Percentiles rank a stretch among this genome's conserved stretches.
Evolutionary conservation across 2,888 invertebrate genomes (phyloP).

Genomic region (Nomada flava): DNA sequence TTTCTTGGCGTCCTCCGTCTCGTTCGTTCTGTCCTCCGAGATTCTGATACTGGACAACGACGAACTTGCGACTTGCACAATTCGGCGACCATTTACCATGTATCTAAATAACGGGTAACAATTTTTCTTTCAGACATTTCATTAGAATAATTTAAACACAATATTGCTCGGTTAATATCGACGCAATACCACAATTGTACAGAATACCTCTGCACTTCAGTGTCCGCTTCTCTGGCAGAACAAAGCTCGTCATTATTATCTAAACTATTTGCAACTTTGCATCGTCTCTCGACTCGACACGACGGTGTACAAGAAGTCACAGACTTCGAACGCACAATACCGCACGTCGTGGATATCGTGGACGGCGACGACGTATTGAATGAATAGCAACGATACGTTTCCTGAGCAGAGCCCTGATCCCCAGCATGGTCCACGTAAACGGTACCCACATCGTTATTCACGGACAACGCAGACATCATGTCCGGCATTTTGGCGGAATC

Average conservation of each 20-base stretch:
- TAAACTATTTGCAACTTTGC: slow-evolving; percentile 56
- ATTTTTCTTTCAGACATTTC: too few species aligned
- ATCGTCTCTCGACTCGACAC: slow-evolving; percentile 64
- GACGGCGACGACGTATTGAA: slow-evolving; percentile 59
- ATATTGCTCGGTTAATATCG: background rate
- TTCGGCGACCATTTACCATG: slow-evolving; percentile 67
- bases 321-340: slow-evolving; percentile 47
- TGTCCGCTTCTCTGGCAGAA: slow-evolving; percentile 26
- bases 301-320: slow-evolving; percentile 55
- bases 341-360: slow-evolving; percentile 47
- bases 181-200: background rate
- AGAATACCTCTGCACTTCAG: slow-evolving; percentile 67
- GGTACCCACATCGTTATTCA: slow-evolving; percentile 39
- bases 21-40: slow-evolving; percentile 58
- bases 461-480: slow-evolving; percentile 42
- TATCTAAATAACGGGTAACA: slow-evolving; percentile 58
- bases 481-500: slow-evolving; percentile 71
- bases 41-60: slow-evolving; percentile 68
- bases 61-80: slow-evolving; percentile 70
- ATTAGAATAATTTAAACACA: too few species aligned
- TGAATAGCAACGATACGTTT: slow-evolving; percentile 75
- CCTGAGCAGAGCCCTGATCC: slow-evolving; percentile 50
- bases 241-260: slow-evolving; percentile 20
- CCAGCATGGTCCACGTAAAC: slow-evolving; percentile 34
- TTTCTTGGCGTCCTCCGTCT: slow-evolving; percentile 71